Conservation (phyloP, 2,113 vertebrate genomes). For the Baryphthengus martii region DNA sequence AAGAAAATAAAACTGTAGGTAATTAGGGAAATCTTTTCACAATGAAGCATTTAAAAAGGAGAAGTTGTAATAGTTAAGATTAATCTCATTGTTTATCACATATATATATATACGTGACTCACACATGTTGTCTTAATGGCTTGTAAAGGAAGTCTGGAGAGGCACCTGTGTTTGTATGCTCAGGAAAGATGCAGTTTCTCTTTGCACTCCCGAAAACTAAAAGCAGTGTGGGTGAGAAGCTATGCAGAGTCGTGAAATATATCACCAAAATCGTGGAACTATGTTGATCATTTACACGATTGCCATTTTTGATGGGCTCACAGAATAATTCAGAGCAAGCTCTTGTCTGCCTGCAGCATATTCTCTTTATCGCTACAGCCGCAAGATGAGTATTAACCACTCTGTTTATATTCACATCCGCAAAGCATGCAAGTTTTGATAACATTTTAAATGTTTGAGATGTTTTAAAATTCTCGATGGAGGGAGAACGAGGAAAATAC, state of each 20-base stretch:
- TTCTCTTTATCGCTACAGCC: neutral
- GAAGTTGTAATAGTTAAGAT: neutral
- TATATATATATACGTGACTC: accelerated
- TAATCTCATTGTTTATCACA: neutral
- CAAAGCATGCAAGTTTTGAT: neutral
- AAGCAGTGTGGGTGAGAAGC: neutral
- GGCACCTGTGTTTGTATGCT: neutral
- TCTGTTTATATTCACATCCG: neutral
- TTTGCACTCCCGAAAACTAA: neutral
- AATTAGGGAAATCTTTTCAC: neutral
- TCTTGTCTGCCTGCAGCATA: neutral
- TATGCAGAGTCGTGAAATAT: neutral
- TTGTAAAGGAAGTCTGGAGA: neutral
- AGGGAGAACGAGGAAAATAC: neutral
- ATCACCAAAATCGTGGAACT: neutral
- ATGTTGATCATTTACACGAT: neutral
- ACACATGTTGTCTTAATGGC: neutral
- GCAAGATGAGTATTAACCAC: neutral
- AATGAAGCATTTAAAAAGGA: neutral
- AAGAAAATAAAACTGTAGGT: neutral
- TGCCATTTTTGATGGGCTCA: neutral
- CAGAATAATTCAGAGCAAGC: neutral
- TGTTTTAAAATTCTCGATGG: neutral
- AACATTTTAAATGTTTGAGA: neutral
- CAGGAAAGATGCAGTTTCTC: neutral